Evolutionary conservation across 1,140 invertebrate species (phyloP), one percentile per base, ranked within the genome.

Genomic region (Drosophila truncata): DNA sequence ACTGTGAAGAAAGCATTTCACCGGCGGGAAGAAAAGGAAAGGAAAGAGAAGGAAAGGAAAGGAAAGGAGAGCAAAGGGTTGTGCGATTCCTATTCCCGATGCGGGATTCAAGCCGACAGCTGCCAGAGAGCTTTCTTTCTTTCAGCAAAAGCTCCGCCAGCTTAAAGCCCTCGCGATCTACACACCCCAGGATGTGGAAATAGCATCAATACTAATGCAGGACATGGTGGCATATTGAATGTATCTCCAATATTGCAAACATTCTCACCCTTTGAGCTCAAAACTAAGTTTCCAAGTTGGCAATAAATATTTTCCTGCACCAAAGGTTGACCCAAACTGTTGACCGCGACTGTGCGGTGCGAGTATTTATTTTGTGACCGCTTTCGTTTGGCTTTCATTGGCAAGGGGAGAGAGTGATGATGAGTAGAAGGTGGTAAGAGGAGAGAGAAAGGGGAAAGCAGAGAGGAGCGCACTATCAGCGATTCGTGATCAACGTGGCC

Each of bases 1-100:
- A 16, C 42, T 54, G 64, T 42, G 77, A 80, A 87, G 84, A 87
- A 87, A 87, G 80, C 73, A 74, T 87, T 87, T 88, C 84, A 52
- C 69, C 78, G n/a, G 29, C 5, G 23, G 9, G 9, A 37, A 44
- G 60, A 14, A 0, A 23, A 31, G 25, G 18, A 10, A 18, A 42
- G 9, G 41, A 4, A 11, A 13, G 41, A 5, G 3, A 42, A 18
- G 2, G 39, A 49, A 47, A 13, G 23, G 3, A 8, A 29, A 16
- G 25, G 9, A 7, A n/a, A 13, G 27, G 6, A 13, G 20, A 13
- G n/a, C 29, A 25, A 35, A n/a, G 66, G 66, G 66, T 67, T 66
- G 66, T 23, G 31, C 61, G 58, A 67, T 66, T 25, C 65, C 18
- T 23, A 31, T 50, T 29, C 35, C 33, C 62, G 58, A 59, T 66